Base-by-base conservation (phyloP, 2,888 invertebrate species). In the Drosophila silvestris region DNA sequence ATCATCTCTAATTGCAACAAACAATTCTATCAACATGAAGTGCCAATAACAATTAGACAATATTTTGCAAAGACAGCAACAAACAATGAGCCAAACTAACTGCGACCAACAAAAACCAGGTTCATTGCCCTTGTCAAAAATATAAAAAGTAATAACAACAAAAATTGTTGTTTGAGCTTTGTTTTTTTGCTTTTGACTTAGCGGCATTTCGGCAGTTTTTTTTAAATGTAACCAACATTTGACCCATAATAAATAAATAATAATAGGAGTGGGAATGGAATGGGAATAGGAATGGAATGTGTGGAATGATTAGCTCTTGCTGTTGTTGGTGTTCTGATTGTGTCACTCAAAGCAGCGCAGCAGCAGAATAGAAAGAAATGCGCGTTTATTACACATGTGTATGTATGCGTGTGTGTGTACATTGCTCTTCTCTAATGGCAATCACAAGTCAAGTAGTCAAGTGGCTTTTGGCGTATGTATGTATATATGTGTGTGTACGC, bases 401-500 rank as follows among this genome's bases (percentile, higher is more conserved):
- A 28, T 66, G 51, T 47, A 12, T 59, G 16, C 47, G 30, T 61
- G 51, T 62, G 44, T 52, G 59, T 35, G 39, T 57, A 50, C 69
- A 83, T 88, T 89, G 70, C 74, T 70, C 87, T 74, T 71, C 87
- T 83, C 89, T 83, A 83, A 83, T 83, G 90, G 79, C 90, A 84
- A 89, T 89, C 90, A 47, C 47, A 84, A 89, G 84, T 82, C 88
- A 87, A 84, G 91, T 89, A 89, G 83, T 87, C 90, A 90, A 85
- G 91, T 89, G 89, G 79, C 85, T 80, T 78, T 78, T 78, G 74
- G 76, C 69, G 69, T 83, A 67, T 72, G 52, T 54, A 35, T 37
- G 64, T 33, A 33, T 33, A 12, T 35, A 14, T 39, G 7, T 47
- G 7, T 81, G 22, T 58, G 58, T 32, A 74, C 64, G 70, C 73